Percentiles rank a stretch among this genome's conserved stretches.
Evolutionary conservation across 1,140 invertebrate genomes (phyloP).

Genomic region (Drosophila mojavensis): DNA sequence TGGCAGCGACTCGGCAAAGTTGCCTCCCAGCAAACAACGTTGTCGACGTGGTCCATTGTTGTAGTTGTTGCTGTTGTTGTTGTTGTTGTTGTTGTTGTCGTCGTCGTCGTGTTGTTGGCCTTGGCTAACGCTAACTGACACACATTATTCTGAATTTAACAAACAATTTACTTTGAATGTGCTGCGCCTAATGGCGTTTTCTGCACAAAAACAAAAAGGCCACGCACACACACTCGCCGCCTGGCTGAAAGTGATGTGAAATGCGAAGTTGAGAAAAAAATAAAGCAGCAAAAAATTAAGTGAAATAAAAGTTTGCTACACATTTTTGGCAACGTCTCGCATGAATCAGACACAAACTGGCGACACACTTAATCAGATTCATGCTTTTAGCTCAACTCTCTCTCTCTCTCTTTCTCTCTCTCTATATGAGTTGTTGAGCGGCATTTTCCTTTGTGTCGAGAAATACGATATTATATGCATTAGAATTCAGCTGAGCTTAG

Average conservation of each 20-base stretch:
- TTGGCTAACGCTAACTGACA: constrained; percentile 71
- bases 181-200: constrained; percentile 70
- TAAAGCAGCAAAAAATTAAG: background rate
- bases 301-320: constrained; percentile 21
- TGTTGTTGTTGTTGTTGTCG: background rate
- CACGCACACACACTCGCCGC: constrained; percentile 31
- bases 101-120: constrained; percentile 20
- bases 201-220: constrained; percentile 66
- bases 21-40: constrained; percentile 39
- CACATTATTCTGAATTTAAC: constrained; percentile 82
- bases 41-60: constrained; percentile 26
- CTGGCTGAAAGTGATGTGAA: constrained; percentile 20
- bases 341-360: constrained; percentile 21
- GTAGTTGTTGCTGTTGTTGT: background rate
- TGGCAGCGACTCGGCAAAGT: constrained; percentile 70
- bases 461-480: background rate
- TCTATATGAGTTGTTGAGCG: background rate
- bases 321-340: constrained; percentile 26
- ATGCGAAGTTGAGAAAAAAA: background rate
- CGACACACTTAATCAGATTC: constrained; percentile 45
- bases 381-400: constrained; percentile 9
- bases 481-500: too few relatives aligned
- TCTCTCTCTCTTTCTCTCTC: background rate
- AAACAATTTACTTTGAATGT: constrained; percentile 82
- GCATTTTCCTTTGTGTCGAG: background rate